Conservation (phyloP, 2,888 invertebrate species). For the Aporophyla lueneburgensis region DNA sequence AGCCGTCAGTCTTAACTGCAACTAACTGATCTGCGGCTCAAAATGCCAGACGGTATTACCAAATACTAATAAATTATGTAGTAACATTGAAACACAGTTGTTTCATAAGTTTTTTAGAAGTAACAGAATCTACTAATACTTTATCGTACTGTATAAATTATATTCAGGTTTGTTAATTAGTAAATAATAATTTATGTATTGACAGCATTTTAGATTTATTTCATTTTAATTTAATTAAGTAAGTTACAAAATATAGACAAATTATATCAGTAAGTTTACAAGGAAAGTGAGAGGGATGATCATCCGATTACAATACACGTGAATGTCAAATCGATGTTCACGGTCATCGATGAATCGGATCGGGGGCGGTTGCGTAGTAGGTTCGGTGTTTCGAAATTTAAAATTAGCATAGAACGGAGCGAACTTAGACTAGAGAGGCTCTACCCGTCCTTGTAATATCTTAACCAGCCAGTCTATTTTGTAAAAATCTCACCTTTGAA, state of each 20-base stretch:
- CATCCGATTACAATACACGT: slow-evolving; percentile 67
- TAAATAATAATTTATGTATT: background rate
- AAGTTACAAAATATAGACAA: background rate
- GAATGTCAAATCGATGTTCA: slow-evolving; percentile 77
- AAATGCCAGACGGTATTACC: slow-evolving; percentile 57
- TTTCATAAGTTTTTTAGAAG: slow-evolving; percentile 28
- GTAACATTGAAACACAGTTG: slow-evolving; percentile 44
- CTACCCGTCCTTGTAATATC: slow-evolving; percentile 22
- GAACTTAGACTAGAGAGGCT: slow-evolving; percentile 34
- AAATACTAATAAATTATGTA: slow-evolving; percentile 52
- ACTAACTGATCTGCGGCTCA: slow-evolving; percentile 22
- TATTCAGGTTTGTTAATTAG: slow-evolving; percentile 9
- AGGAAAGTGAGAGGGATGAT: slow-evolving; percentile 75
- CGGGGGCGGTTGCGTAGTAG: slow-evolving; percentile 64
- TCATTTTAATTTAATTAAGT: background rate
- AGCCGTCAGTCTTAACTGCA: slow-evolving; percentile 17
- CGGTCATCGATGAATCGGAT: slow-evolving; percentile 71
- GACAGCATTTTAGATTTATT: background rate
- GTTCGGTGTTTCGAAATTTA: slow-evolving; percentile 63
- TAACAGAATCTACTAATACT: slow-evolving; percentile 30
- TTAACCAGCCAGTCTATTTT: background rate
- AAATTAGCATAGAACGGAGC: slow-evolving; percentile 44
- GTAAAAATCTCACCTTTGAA: background rate
- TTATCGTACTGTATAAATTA: slow-evolving; percentile 29
- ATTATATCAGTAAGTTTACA: slow-evolving; percentile 42